A percentile compares a stretch with the other conserved stretches of the same genome.
Conservation (phyloP, 1,140 invertebrate species). For the Nautilus pompilius region DNA sequence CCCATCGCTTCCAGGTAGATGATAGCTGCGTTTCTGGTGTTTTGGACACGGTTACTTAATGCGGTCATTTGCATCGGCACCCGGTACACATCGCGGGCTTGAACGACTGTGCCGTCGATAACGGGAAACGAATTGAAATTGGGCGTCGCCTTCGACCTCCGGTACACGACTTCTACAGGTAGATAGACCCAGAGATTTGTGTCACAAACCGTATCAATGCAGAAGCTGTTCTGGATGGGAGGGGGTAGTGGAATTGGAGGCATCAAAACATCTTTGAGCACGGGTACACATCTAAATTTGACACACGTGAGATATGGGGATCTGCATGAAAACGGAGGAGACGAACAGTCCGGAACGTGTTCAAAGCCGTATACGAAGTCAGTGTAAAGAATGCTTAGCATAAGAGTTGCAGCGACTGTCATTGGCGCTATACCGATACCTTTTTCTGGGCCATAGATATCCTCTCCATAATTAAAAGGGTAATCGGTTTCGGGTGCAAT, state of each 20-base stretch:
- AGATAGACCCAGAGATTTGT: not conserved
- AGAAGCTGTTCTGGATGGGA: slow-evolving; percentile 2
- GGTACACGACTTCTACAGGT: not conserved
- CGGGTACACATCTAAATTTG: not conserved
- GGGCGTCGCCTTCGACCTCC: not conserved
- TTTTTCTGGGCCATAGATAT: not conserved
- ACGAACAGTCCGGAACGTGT: slow-evolving; percentile 17
- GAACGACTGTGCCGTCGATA: not conserved
- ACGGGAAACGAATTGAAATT: not conserved
- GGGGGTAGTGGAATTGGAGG: not conserved
- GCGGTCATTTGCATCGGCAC: too few relatives aligned
- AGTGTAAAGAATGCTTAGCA: slow-evolving; percentile 28
- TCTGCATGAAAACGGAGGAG: slow-evolving; percentile 25
- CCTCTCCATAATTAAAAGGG: not conserved
- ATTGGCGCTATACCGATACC: slow-evolving; percentile 10
- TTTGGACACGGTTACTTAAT: too few relatives aligned
- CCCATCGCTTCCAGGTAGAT: slow-evolving; percentile 38
- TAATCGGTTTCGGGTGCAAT: not conserved
- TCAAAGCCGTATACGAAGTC: slow-evolving; percentile 24
- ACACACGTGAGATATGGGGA: slow-evolving; percentile 30
- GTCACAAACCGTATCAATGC: not conserved
- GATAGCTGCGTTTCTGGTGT: too few relatives aligned
- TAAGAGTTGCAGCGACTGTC: slow-evolving; percentile 25
- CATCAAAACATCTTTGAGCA: not conserved
- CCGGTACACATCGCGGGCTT: not conserved